Evolutionary conservation across 2,888 invertebrate species (phyloP).

Genomic region (Ophioninae sp.): DNA sequence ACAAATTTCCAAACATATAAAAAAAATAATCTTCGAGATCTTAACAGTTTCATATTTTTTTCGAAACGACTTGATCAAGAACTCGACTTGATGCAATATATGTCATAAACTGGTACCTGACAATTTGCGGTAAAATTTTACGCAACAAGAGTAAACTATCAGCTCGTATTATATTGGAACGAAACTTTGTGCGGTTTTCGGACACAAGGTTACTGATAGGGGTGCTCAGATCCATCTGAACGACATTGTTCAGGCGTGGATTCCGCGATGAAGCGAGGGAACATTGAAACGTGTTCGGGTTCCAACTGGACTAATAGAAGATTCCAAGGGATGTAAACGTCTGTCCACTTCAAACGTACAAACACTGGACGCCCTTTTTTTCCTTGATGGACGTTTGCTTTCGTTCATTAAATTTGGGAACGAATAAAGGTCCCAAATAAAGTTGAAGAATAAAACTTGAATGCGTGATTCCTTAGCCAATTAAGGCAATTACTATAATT

Average conservation of each 20-base stretch:
- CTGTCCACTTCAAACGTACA: slow-evolving; percentile 16
- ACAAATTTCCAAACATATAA: no score
- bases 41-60: not conserved
- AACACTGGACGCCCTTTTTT: slow-evolving; percentile 37
- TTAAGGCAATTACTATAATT: no score
- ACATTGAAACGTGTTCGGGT: slow-evolving; percentile 61
- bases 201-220: no score
- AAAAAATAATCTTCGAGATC: no score
- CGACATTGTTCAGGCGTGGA: no score
- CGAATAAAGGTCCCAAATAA: no score
- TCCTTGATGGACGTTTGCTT: slow-evolving; percentile 16
- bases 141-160: slow-evolving; percentile 5
- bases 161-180: slow-evolving; percentile 27
- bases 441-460: no score
- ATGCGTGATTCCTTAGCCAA: no score
- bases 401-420: slow-evolving; percentile 10
- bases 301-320: slow-evolving; percentile 71
- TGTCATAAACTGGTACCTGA: slow-evolving; percentile 1
- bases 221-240: no score
- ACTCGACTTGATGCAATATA: no score
- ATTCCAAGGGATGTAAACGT: slow-evolving; percentile 62
- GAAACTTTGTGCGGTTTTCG: no score
- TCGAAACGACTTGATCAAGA: no score
- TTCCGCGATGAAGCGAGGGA: slow-evolving; percentile 39
- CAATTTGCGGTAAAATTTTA: slow-evolving; percentile 10